These are phyloP conservation scores for Diarsia dahlii DNA, from an alignment of 2,888 invertebrate species.

Conservation along the genomic window DNA sequence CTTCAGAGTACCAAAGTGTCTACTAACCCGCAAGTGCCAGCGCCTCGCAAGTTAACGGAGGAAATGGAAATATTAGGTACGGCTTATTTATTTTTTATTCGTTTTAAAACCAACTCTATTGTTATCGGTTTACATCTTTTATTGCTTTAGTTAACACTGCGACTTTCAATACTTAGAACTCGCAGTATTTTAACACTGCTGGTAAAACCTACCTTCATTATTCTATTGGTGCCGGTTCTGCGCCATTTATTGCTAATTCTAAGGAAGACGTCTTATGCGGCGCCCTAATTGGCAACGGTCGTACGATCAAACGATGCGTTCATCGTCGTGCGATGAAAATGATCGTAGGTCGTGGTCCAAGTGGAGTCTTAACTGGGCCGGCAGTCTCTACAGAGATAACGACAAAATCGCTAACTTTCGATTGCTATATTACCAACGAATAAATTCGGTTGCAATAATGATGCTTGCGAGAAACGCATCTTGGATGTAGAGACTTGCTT, in stretches of 20 bases:
- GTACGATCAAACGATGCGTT: too few species aligned
- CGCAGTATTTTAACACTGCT: not conserved
- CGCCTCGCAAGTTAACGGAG: not conserved
- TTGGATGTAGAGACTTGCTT: too few species aligned
- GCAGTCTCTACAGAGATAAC: too few species aligned
- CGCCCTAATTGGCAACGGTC: too few species aligned
- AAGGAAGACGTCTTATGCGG: not conserved
- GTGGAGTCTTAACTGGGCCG: too few species aligned
- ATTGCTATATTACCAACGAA: too few species aligned
- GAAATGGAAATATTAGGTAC: slow-evolving; percentile 32
- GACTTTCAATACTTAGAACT: too few species aligned
- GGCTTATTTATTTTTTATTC: not conserved
- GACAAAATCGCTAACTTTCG: too few species aligned
- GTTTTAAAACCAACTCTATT: not conserved
- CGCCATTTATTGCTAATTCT: not conserved
- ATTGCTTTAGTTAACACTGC: slow-evolving; percentile 2
- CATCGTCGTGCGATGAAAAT: too few species aligned
- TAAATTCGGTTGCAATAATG: too few species aligned
- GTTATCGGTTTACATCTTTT: not conserved
- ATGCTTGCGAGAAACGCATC: too few species aligned
- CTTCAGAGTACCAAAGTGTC: not conserved
- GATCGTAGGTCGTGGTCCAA: too few species aligned
- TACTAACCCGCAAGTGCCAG: slow-evolving; percentile 12
- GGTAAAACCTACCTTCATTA: not conserved
- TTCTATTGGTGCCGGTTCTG: not conserved